Conservation (phyloP, 2,888 invertebrate species). For the Ryuthela nishihirai region DNA sequence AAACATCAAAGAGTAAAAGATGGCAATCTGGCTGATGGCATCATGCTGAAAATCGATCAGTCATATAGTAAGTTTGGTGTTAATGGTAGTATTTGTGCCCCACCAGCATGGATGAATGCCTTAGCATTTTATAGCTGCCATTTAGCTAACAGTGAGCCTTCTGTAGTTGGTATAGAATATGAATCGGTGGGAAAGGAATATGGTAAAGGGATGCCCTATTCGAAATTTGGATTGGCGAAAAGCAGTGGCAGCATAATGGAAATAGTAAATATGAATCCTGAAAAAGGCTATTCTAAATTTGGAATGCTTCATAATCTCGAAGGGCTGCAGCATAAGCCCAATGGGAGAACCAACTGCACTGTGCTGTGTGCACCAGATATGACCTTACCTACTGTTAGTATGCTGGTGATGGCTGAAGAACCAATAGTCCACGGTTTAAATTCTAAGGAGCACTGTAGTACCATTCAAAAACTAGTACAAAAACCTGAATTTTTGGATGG, state of each 20-base stretch:
- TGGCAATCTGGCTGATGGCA: background rate
- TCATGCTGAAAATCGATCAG: constrained; percentile 18
- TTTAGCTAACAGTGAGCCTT: constrained; percentile 36
- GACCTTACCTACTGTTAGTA: no score
- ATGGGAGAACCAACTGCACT: no score
- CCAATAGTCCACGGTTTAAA: no score
- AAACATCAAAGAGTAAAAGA: background rate
- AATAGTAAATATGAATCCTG: background rate
- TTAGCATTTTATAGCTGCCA: constrained; percentile 26
- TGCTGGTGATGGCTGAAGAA: no score
- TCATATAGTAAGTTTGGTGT: constrained; percentile 34
- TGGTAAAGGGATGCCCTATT: constrained; percentile 16
- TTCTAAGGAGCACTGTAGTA: no score
- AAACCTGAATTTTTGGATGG: no score
- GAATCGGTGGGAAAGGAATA: background rate
- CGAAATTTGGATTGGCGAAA: constrained; percentile 33
- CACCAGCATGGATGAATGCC: constrained; percentile 13
- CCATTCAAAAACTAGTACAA: no score
- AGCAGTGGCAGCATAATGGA: constrained; percentile 30
- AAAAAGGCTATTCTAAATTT: constrained; percentile 29
- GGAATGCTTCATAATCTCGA: constrained; percentile 6
- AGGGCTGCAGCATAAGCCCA: no score
- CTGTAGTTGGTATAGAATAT: constrained; percentile 18
- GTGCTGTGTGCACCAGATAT: no score
- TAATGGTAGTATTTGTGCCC: constrained; percentile 5